Evolutionary conservation across 2,113 vertebrate species (phyloP).

Genomic region (Nothoprocta perdicaria): DNA sequence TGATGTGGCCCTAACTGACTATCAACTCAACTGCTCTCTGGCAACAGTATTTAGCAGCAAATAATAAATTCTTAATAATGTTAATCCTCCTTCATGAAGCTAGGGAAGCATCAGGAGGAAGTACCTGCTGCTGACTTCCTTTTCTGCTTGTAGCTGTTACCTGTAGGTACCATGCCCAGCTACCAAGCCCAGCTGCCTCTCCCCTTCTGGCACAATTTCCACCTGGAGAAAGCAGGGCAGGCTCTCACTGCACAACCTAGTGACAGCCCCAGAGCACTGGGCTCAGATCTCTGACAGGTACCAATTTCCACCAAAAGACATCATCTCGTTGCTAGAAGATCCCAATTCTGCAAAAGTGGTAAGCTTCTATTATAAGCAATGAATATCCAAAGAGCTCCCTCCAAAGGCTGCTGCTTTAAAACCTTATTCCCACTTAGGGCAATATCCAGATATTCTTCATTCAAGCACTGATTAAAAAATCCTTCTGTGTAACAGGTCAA

Average conservation of each 20-base stretch:
- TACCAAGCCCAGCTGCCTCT: not conserved
- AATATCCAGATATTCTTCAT: not conserved
- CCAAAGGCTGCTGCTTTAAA: not conserved
- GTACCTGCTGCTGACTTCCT: not conserved
- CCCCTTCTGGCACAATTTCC: not conserved
- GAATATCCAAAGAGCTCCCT: not conserved
- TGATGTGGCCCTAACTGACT: not conserved
- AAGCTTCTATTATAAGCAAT: not conserved
- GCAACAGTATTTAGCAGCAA: not conserved
- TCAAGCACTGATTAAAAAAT: not conserved
- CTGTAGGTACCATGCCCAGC: not conserved
- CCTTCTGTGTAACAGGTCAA: not conserved
- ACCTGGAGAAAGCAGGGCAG: rapidly evolving
- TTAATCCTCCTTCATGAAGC: not conserved
- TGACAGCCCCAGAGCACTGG: not conserved
- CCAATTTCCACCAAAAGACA: not conserved
- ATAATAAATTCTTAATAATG: not conserved
- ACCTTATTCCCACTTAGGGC: not conserved
- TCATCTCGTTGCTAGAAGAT: not conserved
- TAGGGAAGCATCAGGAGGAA: not conserved
- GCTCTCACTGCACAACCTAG: not conserved
- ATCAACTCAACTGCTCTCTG: not conserved
- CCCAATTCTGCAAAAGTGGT: not conserved
- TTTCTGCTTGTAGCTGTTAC: not conserved
- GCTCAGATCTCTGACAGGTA: not conserved